Evolutionary conservation across 1,140 invertebrate genomes (phyloP).

Genomic region (Bombus confusus): DNA sequence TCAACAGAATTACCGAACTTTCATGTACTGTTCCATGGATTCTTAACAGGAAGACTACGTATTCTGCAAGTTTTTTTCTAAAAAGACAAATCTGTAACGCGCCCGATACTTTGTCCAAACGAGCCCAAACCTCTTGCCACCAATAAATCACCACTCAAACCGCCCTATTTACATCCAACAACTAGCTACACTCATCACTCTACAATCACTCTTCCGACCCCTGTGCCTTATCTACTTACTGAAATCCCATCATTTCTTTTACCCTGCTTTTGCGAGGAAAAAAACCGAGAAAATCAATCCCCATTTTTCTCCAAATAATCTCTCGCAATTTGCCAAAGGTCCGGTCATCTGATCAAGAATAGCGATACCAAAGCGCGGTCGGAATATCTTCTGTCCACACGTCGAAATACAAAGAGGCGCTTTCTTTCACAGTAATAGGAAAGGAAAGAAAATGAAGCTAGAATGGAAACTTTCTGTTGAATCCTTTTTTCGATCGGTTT

Average conservation of each 20-base stretch:
- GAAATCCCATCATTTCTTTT: background rate
- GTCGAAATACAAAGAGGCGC: background rate
- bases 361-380: background rate
- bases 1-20: too few species aligned
- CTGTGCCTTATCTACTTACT: background rate
- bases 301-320: slow-evolving; percentile 25
- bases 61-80: background rate
- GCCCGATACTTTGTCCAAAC: background rate
- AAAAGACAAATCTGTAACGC: background rate
- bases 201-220: slow-evolving; percentile 9
- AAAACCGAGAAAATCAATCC: slow-evolving; percentile 19
- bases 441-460: background rate
- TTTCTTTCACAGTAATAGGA: background rate
- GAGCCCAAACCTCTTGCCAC: background rate
- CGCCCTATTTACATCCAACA: background rate
- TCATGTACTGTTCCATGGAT: background rate
- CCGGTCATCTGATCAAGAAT: background rate
- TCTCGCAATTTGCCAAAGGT: background rate
- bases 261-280: background rate
- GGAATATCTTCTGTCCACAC: background rate
- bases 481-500: background rate
- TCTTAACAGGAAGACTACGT: background rate
- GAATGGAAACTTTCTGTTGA: background rate
- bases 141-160: background rate
- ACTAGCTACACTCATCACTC: background rate